Percentiles rank a stretch among this genome's conserved stretches.
phyloP scores from a whole-genome alignment of 2,797 vertebrate genomes.

The Pampus argenteus region DNA sequence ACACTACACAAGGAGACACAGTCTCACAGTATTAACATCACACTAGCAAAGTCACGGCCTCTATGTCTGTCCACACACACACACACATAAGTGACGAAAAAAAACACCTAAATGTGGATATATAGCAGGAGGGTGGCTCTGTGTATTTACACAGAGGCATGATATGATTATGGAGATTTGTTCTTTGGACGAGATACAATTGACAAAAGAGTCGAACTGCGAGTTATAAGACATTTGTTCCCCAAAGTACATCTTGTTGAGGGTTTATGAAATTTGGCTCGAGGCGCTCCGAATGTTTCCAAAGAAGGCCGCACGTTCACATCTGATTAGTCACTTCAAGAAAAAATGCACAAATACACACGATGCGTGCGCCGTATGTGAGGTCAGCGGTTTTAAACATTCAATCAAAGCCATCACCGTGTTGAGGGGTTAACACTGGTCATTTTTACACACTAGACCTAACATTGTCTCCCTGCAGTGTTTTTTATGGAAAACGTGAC shows the following conservation, averaged over 20 bases:
- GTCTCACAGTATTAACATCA: slow-evolving; percentile 74
- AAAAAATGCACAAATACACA: slow-evolving; percentile 16
- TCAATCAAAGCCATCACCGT: slow-evolving; percentile 22
- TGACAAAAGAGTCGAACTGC: slow-evolving; percentile 18
- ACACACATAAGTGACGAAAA: slow-evolving; percentile 31
- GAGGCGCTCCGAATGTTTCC: slow-evolving; percentile 15
- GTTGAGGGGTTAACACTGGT: slow-evolving; percentile 59
- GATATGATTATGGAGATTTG: slow-evolving; percentile 42
- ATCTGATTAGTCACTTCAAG: slow-evolving; percentile 21
- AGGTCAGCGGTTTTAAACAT: slow-evolving; percentile 40
- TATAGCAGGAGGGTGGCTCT: slow-evolving; percentile 5
- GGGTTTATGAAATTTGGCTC: slow-evolving; percentile 46
- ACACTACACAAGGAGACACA: slow-evolving; percentile 62
- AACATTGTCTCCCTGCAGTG: slow-evolving; percentile 53
- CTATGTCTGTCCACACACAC: slow-evolving; percentile 47
- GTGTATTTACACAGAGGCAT: slow-evolving; percentile 30
- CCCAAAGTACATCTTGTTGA: slow-evolving; percentile 24
- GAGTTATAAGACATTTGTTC: slow-evolving; percentile 2
- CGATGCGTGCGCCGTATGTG: slow-evolving; percentile 1
- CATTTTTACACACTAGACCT: slow-evolving; percentile 56
- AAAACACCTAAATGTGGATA: slow-evolving; percentile 29
- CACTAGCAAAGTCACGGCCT: slow-evolving; percentile 56
- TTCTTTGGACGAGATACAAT: slow-evolving; percentile 30
- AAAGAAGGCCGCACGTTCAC: slow-evolving; percentile 17
- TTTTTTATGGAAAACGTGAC: slow-evolving; percentile 56